phyloP scores from a whole-genome alignment of 2,888 invertebrate genomes.

The Uropetala carovei region DNA sequence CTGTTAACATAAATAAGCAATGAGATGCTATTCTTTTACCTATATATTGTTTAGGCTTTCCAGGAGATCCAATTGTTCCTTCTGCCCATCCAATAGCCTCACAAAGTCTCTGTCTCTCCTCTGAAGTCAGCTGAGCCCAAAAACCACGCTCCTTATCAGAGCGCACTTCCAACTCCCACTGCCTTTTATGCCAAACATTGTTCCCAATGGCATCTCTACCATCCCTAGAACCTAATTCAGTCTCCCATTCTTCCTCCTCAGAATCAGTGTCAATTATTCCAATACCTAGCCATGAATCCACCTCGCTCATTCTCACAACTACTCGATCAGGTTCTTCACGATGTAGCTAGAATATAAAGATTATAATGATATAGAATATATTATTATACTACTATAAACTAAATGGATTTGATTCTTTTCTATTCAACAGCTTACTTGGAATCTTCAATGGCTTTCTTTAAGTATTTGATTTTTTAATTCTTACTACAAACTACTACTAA shows the following conservation, averaged over 20 bases:
- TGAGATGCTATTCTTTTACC: no score
- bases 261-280: conserved; percentile 47
- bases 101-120: conserved; percentile 80
- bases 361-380: neutral
- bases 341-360: conserved; percentile 71
- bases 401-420: neutral
- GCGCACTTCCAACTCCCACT: conserved; percentile 75
- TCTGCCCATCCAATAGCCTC: conserved; percentile 82
- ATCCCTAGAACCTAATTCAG: conserved; percentile 9
- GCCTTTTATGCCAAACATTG: conserved; percentile 68
- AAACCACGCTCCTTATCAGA: conserved; percentile 77
- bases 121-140: conserved; percentile 81
- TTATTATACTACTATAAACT: neutral
- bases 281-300: conserved; percentile 76
- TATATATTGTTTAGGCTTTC: conserved; percentile 79
- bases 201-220: conserved; percentile 5
- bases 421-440: no score
- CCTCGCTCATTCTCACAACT: conserved; percentile 74
- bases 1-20: neutral
- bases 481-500: no score
- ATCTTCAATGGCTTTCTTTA: no score
- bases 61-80: conserved; percentile 72
- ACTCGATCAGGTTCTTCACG: conserved; percentile 73
- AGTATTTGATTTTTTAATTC: no score
- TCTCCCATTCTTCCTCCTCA: conserved; percentile 45